These are phyloP conservation scores for Parnassius glacialis DNA, from an alignment of 2,888 invertebrate genomes.

Conservation along the genomic window DNA sequence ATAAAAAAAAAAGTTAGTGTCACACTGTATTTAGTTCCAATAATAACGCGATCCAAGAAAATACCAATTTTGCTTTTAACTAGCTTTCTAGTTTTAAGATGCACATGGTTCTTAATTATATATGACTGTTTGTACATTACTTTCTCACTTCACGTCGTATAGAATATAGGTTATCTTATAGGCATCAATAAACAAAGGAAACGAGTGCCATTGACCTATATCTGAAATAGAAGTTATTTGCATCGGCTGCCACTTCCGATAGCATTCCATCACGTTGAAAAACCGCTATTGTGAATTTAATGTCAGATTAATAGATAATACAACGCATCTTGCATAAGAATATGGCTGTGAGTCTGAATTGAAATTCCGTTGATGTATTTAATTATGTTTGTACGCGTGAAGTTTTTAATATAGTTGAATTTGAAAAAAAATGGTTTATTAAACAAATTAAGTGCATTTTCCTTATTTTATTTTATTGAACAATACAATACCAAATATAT, in stretches of 20 bases:
- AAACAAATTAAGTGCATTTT: too few relatives aligned
- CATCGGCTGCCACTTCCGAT: conserved; percentile 23
- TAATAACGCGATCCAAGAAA: too few relatives aligned
- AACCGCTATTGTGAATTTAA: conserved; percentile 12
- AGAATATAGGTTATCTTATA: neutral
- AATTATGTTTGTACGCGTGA: too few relatives aligned
- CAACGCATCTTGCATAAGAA: conserved; percentile 9
- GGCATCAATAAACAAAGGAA: conserved; percentile 26
- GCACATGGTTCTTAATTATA: too few relatives aligned
- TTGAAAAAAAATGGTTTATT: too few relatives aligned
- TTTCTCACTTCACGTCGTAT: conserved; percentile 5
- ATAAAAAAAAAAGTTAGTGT: too few relatives aligned
- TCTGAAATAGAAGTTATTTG: conserved; percentile 30
- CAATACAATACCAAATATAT: too few relatives aligned
- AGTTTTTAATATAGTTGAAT: too few relatives aligned
- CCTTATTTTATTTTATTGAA: too few relatives aligned
- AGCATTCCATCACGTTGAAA: conserved; percentile 18
- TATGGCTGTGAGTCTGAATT: conserved; percentile 4
- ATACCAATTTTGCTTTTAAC: too few relatives aligned
- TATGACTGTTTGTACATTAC: neutral
- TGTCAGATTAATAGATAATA: conserved; percentile 14
- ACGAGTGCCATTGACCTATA: conserved; percentile 33
- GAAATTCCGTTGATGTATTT: neutral
- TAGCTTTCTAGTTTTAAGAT: too few relatives aligned
- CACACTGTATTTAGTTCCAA: too few relatives aligned